Conservation (phyloP, 2,888 invertebrate species). For the Pachymerium ferrugineum region DNA sequence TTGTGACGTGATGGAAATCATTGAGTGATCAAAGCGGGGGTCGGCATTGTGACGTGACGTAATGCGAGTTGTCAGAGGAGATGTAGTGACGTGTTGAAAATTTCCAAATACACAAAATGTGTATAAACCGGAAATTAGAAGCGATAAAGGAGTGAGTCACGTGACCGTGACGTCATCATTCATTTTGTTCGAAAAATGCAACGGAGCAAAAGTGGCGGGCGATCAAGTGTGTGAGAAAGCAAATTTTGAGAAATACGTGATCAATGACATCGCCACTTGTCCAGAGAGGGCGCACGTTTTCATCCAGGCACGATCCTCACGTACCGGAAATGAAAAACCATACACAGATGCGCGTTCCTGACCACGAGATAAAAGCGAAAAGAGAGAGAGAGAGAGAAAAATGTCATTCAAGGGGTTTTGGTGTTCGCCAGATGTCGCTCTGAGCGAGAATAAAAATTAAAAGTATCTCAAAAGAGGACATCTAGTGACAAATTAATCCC, state of each 20-base stretch:
- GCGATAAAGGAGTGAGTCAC: neutral
- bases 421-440: neutral
- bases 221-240: neutral
- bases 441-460: neutral
- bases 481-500: neutral
- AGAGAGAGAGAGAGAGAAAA: too few species aligned
- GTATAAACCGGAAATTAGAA: neutral
- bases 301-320: neutral
- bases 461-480: neutral
- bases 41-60: too few species aligned
- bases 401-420: neutral
- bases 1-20: too few species aligned
- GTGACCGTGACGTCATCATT: neutral
- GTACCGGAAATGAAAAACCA: neutral
- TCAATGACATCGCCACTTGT: neutral
- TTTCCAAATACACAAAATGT: neutral
- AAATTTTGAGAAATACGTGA: neutral
- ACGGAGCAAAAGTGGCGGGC: neutral
- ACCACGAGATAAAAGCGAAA: neutral
- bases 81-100: neutral
- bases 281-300: neutral
- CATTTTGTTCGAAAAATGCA: neutral
- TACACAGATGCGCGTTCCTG: neutral
- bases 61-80: too few species aligned
- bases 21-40: too few species aligned